Conservation (phyloP, 2,113 vertebrate genomes). For the Cardinalis cardinalis region DNA sequence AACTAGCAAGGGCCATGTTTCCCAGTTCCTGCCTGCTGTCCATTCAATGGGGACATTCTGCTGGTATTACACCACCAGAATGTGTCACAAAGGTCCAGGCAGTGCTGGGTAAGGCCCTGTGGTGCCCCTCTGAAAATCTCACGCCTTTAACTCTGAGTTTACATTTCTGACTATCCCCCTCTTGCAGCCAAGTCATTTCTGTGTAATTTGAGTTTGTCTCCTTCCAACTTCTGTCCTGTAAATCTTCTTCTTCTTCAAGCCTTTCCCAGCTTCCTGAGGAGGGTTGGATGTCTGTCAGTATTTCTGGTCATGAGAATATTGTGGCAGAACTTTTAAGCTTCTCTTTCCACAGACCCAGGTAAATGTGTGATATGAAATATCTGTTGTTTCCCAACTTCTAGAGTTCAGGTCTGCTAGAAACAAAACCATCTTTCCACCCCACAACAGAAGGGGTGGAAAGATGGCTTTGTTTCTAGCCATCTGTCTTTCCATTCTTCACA, state of each 20-base stretch:
- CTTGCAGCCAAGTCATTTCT: not conserved
- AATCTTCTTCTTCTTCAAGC: not conserved
- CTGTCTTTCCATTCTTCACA: not conserved
- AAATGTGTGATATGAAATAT: not conserved
- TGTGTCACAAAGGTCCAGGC: fast-evolving
- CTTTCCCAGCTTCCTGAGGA: not conserved
- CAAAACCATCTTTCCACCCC: not conserved
- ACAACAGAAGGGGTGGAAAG: not conserved
- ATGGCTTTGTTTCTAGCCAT: not conserved
- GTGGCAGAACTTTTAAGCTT: not conserved
- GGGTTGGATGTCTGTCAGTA: not conserved
- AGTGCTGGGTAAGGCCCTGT: fast-evolving
- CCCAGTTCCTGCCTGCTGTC: not conserved
- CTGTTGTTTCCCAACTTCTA: not conserved
- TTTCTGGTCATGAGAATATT: not conserved
- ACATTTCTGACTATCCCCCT: not conserved
- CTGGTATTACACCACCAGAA: not conserved
- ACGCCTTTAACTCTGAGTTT: not conserved
- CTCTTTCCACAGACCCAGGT: not conserved
- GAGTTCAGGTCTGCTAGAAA: not conserved
- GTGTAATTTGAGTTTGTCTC: not conserved
- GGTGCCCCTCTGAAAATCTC: not conserved
- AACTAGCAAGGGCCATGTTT: fast-evolving
- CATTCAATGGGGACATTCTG: fast-evolving
- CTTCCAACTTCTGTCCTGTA: not conserved